These are phyloP conservation scores for Eclectus roratus DNA, from an alignment of 2,113 vertebrate genomes.

Conservation along the genomic window DNA sequence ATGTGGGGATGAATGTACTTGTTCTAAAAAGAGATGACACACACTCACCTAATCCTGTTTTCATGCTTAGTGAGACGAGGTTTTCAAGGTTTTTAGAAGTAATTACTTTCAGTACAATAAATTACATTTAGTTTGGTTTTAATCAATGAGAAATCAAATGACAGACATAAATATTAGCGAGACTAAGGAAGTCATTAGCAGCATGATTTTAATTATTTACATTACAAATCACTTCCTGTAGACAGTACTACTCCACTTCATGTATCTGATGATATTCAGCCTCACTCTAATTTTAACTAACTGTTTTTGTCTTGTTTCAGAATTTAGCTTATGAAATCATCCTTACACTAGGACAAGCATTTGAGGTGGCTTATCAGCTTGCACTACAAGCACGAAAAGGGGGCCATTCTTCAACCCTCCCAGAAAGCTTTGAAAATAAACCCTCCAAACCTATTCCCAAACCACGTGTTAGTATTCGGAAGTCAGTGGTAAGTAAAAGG, in stretches of 20 bases:
- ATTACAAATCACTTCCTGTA: not conserved
- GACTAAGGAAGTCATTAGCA: not conserved
- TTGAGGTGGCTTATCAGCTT: slow-evolving; percentile 98
- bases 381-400: slow-evolving; percentile 96
- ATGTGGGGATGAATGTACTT: not conserved
- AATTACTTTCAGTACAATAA: slow-evolving; percentile 34
- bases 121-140: slow-evolving; percentile 36
- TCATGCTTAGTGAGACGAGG: not conserved
- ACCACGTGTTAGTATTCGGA: slow-evolving; percentile 96
- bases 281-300: slow-evolving; percentile 6
- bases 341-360: slow-evolving; percentile 96
- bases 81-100: not conserved
- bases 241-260: not conserved
- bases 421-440: slow-evolving; percentile 98
- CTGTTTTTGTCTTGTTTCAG: slow-evolving; percentile 72
- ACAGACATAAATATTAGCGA: slow-evolving; percentile 34
- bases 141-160: slow-evolving; percentile 20
- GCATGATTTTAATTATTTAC: not conserved
- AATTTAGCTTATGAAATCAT: slow-evolving; percentile 99
- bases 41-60: not conserved
- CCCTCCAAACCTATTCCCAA: slow-evolving; percentile 97
- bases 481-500: slow-evolving; percentile 90
- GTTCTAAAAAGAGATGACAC: not conserved
- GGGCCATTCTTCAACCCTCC: slow-evolving; percentile 94
- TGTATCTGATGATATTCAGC: not conserved